phyloP scores from a whole-genome alignment of 2,888 invertebrate species.

The Camptogramma bilineatum region DNA sequence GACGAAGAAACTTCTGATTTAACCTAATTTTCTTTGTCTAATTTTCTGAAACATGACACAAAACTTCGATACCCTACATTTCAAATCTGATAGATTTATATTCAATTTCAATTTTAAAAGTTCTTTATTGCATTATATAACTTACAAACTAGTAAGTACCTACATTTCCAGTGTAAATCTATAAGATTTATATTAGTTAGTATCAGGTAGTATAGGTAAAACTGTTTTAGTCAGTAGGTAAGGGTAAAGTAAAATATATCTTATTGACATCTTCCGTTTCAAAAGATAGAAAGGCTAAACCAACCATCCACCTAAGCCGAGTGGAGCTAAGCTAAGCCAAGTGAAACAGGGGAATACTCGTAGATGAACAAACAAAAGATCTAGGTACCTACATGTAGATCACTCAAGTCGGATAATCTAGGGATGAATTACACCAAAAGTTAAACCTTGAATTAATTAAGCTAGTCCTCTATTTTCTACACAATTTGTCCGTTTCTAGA shows the following conservation, averaged over 20 bases:
- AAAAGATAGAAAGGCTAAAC: background rate
- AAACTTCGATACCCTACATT: no score
- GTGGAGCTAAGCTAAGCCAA: background rate
- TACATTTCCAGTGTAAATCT: no score
- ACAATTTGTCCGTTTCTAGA: background rate
- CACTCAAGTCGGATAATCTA: background rate
- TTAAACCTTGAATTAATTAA: constrained; percentile 2
- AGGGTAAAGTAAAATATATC: background rate
- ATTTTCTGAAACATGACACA: no score
- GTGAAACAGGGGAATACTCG: background rate
- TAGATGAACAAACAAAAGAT: background rate
- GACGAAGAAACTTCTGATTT: no score
- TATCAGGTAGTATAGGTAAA: no score
- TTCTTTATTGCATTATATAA: no score
- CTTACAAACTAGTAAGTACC: no score
- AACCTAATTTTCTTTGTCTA: no score
- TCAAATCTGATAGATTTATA: no score
- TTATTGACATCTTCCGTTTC: background rate
- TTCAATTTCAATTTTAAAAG: no score
- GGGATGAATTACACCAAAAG: background rate
- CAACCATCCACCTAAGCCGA: background rate
- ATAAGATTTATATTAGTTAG: no score
- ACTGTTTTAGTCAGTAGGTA: background rate
- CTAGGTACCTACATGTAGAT: background rate
- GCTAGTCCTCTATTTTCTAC: background rate